Percentiles rank a stretch among this genome's conserved stretches.
Conservation (phyloP, 2,888 invertebrate genomes). For the Himalopsyche anomala region DNA sequence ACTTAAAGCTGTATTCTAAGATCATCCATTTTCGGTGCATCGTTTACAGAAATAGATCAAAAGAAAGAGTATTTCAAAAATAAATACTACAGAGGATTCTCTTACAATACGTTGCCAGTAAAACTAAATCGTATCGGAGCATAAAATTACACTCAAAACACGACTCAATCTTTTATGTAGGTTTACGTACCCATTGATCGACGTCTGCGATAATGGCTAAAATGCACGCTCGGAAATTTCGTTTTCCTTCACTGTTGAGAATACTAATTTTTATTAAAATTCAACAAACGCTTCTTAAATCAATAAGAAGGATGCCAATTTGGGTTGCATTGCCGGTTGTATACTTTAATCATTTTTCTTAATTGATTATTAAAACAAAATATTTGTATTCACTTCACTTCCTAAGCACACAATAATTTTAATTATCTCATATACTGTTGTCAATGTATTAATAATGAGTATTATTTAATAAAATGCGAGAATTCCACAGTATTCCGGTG, state of each 20-base stretch:
- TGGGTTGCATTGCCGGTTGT: conserved; percentile 2
- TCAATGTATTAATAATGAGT: background rate
- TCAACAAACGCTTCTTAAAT: background rate
- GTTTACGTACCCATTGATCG: background rate
- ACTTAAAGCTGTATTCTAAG: background rate
- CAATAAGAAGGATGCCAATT: conserved; percentile 32
- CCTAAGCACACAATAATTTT: background rate
- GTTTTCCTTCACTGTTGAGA: background rate
- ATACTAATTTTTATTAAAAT: background rate
- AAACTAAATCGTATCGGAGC: too few species aligned
- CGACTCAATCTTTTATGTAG: background rate
- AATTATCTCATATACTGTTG: background rate
- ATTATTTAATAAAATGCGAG: background rate
- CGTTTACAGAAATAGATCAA: background rate
- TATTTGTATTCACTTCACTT: background rate
- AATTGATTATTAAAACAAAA: background rate
- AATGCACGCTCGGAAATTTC: background rate
- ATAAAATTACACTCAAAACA: too few species aligned
- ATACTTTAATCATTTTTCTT: conserved; percentile 5
- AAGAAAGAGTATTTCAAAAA: too few species aligned
- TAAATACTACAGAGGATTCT: too few species aligned
- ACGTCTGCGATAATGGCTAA: background rate
- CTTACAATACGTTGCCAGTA: too few species aligned
- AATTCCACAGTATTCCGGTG: background rate
- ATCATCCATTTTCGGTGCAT: conserved; percentile 9